These are phyloP conservation scores for Trichogramma dendrolimi DNA, from an alignment of 2,888 invertebrate genomes.

Conservation along the genomic window DNA sequence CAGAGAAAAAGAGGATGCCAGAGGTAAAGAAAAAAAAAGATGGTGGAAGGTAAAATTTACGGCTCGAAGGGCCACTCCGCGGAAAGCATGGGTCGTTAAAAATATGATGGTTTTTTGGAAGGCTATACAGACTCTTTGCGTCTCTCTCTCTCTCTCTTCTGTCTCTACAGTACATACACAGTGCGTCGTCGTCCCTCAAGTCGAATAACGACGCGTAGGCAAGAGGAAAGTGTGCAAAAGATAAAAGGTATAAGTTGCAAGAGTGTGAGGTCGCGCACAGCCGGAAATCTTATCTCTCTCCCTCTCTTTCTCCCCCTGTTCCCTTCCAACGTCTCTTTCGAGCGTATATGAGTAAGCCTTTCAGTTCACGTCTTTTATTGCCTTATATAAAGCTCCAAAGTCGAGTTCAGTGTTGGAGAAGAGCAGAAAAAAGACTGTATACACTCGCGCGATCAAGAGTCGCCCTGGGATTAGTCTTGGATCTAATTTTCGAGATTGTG, in stretches of 20 bases:
- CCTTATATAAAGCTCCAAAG: constrained; percentile 29
- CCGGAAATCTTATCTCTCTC: constrained; percentile 26
- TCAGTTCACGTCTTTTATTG: constrained; percentile 30
- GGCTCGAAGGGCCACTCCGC: neutral
- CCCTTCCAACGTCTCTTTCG: too few relatives aligned
- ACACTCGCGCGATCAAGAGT: neutral
- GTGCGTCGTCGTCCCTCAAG: constrained; percentile 15
- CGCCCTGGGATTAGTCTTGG: constrained; percentile 24
- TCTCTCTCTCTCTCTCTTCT: constrained; percentile 14
- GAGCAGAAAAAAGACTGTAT: constrained; percentile 30
- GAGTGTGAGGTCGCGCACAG: neutral
- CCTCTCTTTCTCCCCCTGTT: too few relatives aligned
- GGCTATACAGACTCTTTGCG: constrained; percentile 20
- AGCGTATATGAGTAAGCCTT: constrained; percentile 25
- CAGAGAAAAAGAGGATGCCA: too few relatives aligned
- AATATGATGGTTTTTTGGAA: constrained; percentile 24
- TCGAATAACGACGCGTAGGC: constrained; percentile 22
- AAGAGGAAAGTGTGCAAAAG: constrained; percentile 10
- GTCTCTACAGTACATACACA: constrained; percentile 8
- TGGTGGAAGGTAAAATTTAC: neutral
- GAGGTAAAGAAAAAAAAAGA: too few relatives aligned
- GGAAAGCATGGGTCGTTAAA: constrained; percentile 19
- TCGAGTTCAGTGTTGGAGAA: constrained; percentile 18
- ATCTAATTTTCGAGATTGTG: constrained; percentile 28
- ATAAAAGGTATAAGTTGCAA: constrained; percentile 7